Evolutionary conservation across 2,888 invertebrate species (phyloP).

Genomic region (Listrodromus nycthemerus): DNA sequence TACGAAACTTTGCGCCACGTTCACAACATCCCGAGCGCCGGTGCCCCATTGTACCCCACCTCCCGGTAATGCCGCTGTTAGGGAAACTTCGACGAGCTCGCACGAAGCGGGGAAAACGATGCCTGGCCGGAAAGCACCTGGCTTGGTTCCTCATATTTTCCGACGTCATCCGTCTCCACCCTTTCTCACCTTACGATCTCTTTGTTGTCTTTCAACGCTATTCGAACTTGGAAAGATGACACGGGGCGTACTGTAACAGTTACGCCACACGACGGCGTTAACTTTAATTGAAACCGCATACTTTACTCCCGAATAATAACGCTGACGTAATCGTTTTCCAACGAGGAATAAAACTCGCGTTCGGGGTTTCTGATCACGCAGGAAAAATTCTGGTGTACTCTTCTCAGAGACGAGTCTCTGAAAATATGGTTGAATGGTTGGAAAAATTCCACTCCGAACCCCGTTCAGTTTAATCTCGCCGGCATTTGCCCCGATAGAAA

Average conservation of each 20-base stretch:
- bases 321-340: background rate
- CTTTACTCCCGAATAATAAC: background rate
- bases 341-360: background rate
- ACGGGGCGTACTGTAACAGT: background rate
- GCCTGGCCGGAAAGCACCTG: constrained; percentile 16
- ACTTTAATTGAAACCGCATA: background rate
- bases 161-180: background rate
- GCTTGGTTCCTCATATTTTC: background rate
- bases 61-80: constrained; percentile 54
- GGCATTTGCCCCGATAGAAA: too few relatives aligned
- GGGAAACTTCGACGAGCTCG: constrained; percentile 45
- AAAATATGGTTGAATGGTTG: too few relatives aligned
- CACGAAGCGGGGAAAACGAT: background rate
- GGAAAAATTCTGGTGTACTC: too few relatives aligned
- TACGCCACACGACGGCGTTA: background rate
- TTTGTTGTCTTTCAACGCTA: background rate
- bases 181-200: background rate
- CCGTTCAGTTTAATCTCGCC: too few relatives aligned
- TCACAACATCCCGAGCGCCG: constrained; percentile 29
- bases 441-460: too few relatives aligned
- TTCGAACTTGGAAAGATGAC: background rate
- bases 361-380: background rate
- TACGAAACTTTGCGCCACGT: constrained; percentile 55
- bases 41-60: background rate
- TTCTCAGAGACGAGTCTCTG: too few relatives aligned